Evolutionary conservation across 2,888 invertebrate genomes (phyloP).

Genomic region (Polydrusus tereticollis): DNA sequence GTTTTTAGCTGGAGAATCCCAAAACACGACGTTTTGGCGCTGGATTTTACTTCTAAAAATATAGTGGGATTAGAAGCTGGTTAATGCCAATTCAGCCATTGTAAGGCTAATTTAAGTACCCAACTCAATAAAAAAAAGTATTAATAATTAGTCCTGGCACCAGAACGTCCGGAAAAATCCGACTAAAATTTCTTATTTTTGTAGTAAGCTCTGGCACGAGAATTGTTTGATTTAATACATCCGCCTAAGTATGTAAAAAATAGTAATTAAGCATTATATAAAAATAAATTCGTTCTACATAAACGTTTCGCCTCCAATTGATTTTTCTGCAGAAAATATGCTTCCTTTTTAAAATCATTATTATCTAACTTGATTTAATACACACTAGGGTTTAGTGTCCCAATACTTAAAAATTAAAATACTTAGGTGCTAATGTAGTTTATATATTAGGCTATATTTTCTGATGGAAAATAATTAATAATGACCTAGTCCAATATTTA

Average conservation of each 20-base stretch:
- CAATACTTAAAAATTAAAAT: slow-evolving; percentile 26
- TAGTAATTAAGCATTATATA: not conserved
- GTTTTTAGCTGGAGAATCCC: no score
- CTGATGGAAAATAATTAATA: slow-evolving; percentile 32
- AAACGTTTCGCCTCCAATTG: not conserved
- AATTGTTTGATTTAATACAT: not conserved
- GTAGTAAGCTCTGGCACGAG: not conserved
- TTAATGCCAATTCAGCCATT: no score
- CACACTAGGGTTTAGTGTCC: slow-evolving; percentile 11
- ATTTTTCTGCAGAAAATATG: slow-evolving; percentile 17
- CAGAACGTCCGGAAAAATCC: not conserved
- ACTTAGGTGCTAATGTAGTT: slow-evolving; percentile 42
- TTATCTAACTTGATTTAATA: slow-evolving; percentile 12
- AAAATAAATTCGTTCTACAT: slow-evolving; percentile 1
- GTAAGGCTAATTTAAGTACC: no score
- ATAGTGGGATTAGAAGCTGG: no score
- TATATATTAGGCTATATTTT: slow-evolving; percentile 43
- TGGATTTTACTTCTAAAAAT: no score
- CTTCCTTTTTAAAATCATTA: not conserved
- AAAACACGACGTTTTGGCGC: no score
- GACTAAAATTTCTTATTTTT: no score
- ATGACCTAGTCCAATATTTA: slow-evolving; percentile 37
- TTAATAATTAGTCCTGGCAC: no score
- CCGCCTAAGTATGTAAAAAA: not conserved
- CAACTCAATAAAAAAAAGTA: no score